phyloP scores from a whole-genome alignment of 2,888 invertebrate genomes.

The Hetaerina titia region DNA sequence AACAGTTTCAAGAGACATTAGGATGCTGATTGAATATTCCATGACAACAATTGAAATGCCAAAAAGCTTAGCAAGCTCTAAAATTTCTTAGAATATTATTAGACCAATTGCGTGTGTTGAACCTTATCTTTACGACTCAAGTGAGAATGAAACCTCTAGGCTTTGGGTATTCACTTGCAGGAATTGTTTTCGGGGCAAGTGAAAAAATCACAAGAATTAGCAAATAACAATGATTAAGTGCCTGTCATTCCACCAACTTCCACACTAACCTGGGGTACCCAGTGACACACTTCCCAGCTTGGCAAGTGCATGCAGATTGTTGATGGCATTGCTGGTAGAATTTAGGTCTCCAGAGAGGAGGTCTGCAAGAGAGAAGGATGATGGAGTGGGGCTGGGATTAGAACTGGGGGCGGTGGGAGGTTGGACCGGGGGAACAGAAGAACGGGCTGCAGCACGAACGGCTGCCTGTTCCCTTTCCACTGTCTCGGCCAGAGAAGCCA shows the following conservation, averaged over 20 bases:
- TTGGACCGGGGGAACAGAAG: slow-evolving; percentile 68
- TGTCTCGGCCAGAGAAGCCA: slow-evolving; percentile 90
- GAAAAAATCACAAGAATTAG: not conserved
- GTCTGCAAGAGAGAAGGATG: slow-evolving; percentile 85
- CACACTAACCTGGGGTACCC: slow-evolving; percentile 77
- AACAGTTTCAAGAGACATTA: too few species aligned
- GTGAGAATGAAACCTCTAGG: too few species aligned
- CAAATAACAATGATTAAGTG: slow-evolving; percentile 29
- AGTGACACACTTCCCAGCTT: slow-evolving; percentile 85
- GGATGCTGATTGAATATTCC: too few species aligned
- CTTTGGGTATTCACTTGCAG: too few species aligned
- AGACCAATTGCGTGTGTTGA: too few species aligned
- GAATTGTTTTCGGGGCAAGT: too few species aligned
- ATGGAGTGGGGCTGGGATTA: slow-evolving; percentile 78
- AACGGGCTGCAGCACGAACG: slow-evolving; percentile 67
- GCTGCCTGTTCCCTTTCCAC: slow-evolving; percentile 72
- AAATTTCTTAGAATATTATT: not conserved
- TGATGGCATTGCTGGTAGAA: slow-evolving; percentile 87
- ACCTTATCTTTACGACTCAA: too few species aligned
- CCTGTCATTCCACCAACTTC: not conserved
- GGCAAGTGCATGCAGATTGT: slow-evolving; percentile 93
- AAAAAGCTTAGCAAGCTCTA: not conserved
- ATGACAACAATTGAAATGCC: not conserved
- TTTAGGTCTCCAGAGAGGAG: slow-evolving; percentile 86
- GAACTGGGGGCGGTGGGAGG: slow-evolving; percentile 76